phyloP scores from a whole-genome alignment of 2,888 invertebrate genomes.

The Homarus gammarus region DNA sequence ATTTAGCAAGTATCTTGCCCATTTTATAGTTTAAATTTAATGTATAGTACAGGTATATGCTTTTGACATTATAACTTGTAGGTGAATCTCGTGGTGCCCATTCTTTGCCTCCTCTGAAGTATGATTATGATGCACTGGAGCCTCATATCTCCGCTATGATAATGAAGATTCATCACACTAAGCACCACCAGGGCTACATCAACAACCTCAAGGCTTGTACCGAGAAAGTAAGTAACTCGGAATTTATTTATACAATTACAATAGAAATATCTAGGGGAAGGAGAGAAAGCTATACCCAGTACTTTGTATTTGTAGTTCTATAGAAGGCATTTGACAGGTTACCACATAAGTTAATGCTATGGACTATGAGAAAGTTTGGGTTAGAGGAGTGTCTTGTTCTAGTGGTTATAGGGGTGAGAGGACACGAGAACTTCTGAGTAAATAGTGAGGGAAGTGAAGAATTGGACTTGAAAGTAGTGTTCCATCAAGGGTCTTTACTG shows the following conservation, averaged over 20 bases:
- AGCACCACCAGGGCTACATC: conserved; percentile 98
- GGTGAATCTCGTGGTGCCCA: conserved; percentile 82
- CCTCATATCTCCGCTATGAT: conserved; percentile 97
- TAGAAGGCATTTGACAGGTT: too few relatives aligned
- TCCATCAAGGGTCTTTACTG: too few relatives aligned
- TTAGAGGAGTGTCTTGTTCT: too few relatives aligned
- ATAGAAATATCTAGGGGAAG: too few relatives aligned
- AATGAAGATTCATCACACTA: conserved; percentile 97
- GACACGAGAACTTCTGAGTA: too few relatives aligned
- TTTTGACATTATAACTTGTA: conserved; percentile 17
- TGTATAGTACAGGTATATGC: not conserved
- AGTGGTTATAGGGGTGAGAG: too few relatives aligned
- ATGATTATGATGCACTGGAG: conserved; percentile 96
- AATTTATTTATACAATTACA: conserved; percentile 80
- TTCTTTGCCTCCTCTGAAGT: conserved; percentile 94
- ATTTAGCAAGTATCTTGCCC: not conserved
- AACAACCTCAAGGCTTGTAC: conserved; percentile 96
- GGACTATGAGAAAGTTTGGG: too few relatives aligned
- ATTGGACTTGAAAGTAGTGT: too few relatives aligned
- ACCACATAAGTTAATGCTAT: too few relatives aligned
- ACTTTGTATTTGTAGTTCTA: too few relatives aligned
- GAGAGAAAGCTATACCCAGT: too few relatives aligned
- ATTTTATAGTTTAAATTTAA: not conserved
- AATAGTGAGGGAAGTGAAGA: too few relatives aligned
- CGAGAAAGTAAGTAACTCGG: conserved; percentile 90